Base-by-base conservation (phyloP, 2,888 invertebrate genomes). In the Calephelis perditalis region DNA sequence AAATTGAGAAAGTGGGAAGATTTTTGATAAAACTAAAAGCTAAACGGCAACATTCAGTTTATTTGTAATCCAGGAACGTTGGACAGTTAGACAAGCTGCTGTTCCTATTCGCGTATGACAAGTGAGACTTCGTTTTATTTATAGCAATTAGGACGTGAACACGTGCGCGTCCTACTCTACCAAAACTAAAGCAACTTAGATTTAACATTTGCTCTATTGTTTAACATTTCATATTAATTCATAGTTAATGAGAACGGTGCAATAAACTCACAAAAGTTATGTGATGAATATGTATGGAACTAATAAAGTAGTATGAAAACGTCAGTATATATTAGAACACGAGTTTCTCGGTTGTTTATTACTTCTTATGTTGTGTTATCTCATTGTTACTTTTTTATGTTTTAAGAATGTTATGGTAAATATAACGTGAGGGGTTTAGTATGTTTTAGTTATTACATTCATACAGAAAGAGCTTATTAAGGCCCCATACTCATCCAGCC, bases 81-180 rank as follows among this genome's bases (percentile, higher is more conserved):
- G 35, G 35, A 52, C 52, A 52, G 36, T 15, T 9, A 26, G 49
- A 49, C 26, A 52, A 52, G 26, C 35, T 52, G 35, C 36, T 52
- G 7, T 35, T 35, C 40, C 40, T 6, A 40, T 26, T 26, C 26
- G 40, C 6, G 11, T 52, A 36, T 52, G 52, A 35, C 52, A 52
- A 52, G 52, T 35, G 52, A 52, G 52, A 52, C 52, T 35, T 35
- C 52, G 11, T 35, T 9, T 36, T 52, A 52, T 36, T 36, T 36
- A 52, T 52, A 52, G 52, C n/a, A 52, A 52, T 35, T 52, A 52
- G 52, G 52, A 52, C 52, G 35, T 7, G 52, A 52, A 52, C 49
- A 54, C 52, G 35, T 69, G 67, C 69, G 67, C 70, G 66, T 65
- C 64, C 62, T 40, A 43, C 56, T 56, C 44, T 26, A 59, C 54